Evolutionary conservation across 2,888 invertebrate species (phyloP), one percentile per base, ranked within the genome.

Genomic region (Nymphalis polychloros): DNA sequence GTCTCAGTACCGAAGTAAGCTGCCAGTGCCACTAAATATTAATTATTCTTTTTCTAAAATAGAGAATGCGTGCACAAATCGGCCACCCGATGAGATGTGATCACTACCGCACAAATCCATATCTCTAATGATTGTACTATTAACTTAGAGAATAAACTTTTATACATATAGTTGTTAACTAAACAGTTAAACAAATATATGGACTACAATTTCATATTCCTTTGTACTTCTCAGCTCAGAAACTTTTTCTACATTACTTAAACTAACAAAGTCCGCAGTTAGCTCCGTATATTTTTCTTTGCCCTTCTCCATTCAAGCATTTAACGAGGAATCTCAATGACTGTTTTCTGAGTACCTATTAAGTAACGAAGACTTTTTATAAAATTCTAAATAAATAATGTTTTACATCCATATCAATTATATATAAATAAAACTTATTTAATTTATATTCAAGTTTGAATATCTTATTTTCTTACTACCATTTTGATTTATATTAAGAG

Each of bases 191-290:
- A 31, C 23, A 16, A 27, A 17, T 17, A 53, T 8, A 55, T 17
- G 10, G 19, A 57, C 1, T 19, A 57, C 35, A 41, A 57, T 47
- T 60, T 60, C 27, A 27, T 60, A 60, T 60, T 57, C 57, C 41
- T 41, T 55, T 57, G 5, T 19, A 35, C 10, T 19, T n/a, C 57
- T n/a, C 8, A 35, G 31, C 31, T 55, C 55, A n/a, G 55, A 16
- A 31, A 55, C 35, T 57, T 57, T 41, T 41, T 57, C 35, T 35
- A 41, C 48, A 27, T 20, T 60, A 60, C 48, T 31, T 60, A 60
- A 60, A 48, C 57, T 60, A 60, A 60, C 59, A 59, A 60, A 27
- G 60, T 27, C 17, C 27, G 23, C 48, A 48, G 48, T 47, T 20
- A 20, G 31, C 27, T 27, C 27, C 27, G 55, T 55, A 55, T 60